phyloP scores from a whole-genome alignment of 2,113 vertebrate species.

The Coturnix japonica region DNA sequence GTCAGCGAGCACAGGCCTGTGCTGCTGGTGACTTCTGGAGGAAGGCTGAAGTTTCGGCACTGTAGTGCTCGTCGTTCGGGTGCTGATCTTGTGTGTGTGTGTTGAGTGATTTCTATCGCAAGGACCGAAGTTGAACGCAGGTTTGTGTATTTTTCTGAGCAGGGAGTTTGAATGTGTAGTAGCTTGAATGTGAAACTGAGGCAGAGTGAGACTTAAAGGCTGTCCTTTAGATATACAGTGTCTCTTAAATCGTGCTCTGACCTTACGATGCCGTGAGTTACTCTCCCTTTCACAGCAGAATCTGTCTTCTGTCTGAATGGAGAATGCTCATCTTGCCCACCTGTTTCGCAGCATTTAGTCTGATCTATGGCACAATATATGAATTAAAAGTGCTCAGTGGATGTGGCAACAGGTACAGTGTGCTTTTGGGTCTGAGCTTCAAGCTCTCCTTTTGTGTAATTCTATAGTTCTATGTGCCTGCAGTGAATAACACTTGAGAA shows the following conservation, averaged over 20 bases:
- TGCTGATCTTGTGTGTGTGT: not conserved
- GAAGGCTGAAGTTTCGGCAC: not conserved
- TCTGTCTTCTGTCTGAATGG: not conserved
- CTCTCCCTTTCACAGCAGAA: not conserved
- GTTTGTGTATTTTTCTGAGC: not conserved
- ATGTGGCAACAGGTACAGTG: not conserved
- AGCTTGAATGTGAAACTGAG: too few relatives aligned
- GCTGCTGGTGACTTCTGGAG: not conserved
- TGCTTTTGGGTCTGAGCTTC: not conserved
- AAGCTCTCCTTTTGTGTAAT: not conserved
- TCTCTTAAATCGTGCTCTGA: not conserved
- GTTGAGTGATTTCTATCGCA: not conserved
- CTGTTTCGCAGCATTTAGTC: not conserved
- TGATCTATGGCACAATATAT: fast-evolving
- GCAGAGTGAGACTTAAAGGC: not conserved
- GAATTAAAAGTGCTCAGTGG: not conserved
- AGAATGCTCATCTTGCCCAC: not conserved
- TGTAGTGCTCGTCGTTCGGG: not conserved
- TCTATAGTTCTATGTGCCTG: not conserved
- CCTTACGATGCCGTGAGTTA: not conserved
- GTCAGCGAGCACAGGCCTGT: too few relatives aligned
- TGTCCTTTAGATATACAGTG: not conserved
- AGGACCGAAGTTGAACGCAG: not conserved
- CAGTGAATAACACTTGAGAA: not conserved
- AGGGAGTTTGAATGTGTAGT: not conserved